Conservation (phyloP, 2,797 vertebrate species). For the Sternarchorhynchus goeldii region DNA sequence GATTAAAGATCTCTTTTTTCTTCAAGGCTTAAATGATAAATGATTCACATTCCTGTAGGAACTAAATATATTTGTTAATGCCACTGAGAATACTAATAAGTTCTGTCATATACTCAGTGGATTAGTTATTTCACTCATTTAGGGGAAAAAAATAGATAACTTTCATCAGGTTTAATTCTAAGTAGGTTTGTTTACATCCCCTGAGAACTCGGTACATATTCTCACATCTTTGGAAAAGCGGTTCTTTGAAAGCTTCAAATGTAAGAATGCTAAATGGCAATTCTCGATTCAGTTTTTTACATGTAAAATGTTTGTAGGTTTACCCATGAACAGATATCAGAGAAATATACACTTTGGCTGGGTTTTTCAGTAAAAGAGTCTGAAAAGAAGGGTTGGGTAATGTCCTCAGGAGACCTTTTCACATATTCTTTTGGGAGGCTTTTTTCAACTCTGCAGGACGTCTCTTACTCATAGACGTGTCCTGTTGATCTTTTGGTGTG, state of each 20-base stretch:
- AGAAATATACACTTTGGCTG: neutral
- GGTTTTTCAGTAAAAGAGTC: too few species aligned
- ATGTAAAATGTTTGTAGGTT: neutral
- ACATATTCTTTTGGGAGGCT: constrained; percentile 11
- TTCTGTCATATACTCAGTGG: neutral
- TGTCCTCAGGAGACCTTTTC: constrained; percentile 10
- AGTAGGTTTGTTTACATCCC: constrained; percentile 11
- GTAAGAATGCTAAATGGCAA: neutral
- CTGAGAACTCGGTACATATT: neutral
- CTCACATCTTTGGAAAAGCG: neutral
- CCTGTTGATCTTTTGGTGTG: constrained; percentile 29
- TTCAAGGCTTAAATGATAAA: neutral
- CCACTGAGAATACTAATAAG: constrained; percentile 8
- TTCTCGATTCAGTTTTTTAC: neutral
- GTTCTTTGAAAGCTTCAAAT: neutral
- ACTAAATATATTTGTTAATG: neutral
- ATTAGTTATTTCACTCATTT: constrained; percentile 3
- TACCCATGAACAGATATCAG: neutral
- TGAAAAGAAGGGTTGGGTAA: constrained; percentile 1
- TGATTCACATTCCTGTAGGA: neutral
- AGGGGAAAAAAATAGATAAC: neutral
- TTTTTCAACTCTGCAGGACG: constrained; percentile 22
- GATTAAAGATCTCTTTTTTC: neutral
- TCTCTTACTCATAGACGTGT: constrained; percentile 3
- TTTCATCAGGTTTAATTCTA: neutral